Percentiles rank a stretch among this genome's conserved stretches.
phyloP scores from a whole-genome alignment of 2,113 vertebrate genomes.

The Crotophaga sulcirostris region DNA sequence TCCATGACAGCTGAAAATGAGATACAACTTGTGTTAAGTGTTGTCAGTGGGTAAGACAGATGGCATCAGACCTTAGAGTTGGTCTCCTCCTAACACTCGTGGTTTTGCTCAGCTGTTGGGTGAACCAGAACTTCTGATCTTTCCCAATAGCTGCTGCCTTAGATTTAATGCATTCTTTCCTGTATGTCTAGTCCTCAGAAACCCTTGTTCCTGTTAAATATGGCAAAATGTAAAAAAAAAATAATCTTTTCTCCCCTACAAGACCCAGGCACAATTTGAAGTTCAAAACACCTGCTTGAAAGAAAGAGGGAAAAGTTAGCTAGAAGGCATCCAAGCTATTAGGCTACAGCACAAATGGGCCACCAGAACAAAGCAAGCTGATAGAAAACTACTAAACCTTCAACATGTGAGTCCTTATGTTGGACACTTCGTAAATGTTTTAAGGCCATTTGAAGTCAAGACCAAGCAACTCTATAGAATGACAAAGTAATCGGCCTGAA shows the following conservation, averaged over 20 bases:
- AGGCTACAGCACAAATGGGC: neutral
- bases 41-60: neutral
- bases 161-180: neutral
- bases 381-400: neutral
- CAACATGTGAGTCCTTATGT: neutral
- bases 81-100: neutral
- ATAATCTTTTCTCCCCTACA: neutral
- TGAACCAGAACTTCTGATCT: neutral
- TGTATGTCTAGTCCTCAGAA: neutral
- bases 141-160: slow-evolving; percentile 1
- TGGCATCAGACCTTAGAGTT: neutral
- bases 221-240: neutral
- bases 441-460: neutral
- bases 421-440: neutral
- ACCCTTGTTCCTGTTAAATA: neutral
- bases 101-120: neutral
- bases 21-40: neutral
- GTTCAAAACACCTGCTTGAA: slow-evolving; percentile 1
- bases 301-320: neutral
- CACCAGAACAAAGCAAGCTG: neutral
- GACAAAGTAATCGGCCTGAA: neutral
- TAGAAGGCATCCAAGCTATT: neutral
- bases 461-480: neutral
- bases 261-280: neutral
- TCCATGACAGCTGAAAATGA: neutral